These are phyloP conservation scores for Hoplodrina blanda DNA, from an alignment of 2,888 invertebrate genomes.

Conservation along the genomic window DNA sequence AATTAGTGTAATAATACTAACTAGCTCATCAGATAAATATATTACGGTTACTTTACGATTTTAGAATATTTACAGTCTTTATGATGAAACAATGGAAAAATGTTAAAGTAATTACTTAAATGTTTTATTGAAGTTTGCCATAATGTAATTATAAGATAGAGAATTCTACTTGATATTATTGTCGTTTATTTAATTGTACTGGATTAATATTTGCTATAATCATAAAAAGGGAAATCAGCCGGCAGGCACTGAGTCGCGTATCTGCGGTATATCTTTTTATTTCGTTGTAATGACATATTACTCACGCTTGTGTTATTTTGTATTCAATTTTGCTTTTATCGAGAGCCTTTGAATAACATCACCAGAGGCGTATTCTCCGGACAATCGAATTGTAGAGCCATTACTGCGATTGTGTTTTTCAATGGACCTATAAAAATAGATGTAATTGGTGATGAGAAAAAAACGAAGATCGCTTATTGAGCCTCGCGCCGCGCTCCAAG, in stretches of 20 bases:
- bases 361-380: slow-evolving; percentile 72
- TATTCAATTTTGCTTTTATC: slow-evolving; percentile 74
- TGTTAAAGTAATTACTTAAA: background rate
- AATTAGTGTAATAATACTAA: slow-evolving; percentile 42
- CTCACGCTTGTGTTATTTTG: slow-evolving; percentile 63
- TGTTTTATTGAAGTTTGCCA: slow-evolving; percentile 4
- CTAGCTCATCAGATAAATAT: slow-evolving; percentile 51
- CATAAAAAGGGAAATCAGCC: slow-evolving; percentile 51
- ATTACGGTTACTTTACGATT: slow-evolving; percentile 42
- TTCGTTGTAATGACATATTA: slow-evolving; percentile 62
- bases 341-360: slow-evolving; percentile 73
- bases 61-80: slow-evolving; percentile 2
- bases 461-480: slow-evolving; percentile 80
- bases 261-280: slow-evolving; percentile 59
- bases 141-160: background rate
- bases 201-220: slow-evolving; percentile 30
- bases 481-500: slow-evolving; percentile 61
- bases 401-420: slow-evolving; percentile 81
- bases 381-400: slow-evolving; percentile 81
- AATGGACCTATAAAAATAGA: slow-evolving; percentile 83
- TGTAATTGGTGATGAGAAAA: slow-evolving; percentile 84
- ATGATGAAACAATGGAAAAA: slow-evolving; percentile 17
- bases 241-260: slow-evolving; percentile 36
- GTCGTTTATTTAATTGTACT: slow-evolving; percentile 14
- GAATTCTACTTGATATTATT: background rate